These are phyloP conservation scores for Pollenia amentaria DNA, from an alignment of 2,888 invertebrate genomes.

Conservation along the genomic window DNA sequence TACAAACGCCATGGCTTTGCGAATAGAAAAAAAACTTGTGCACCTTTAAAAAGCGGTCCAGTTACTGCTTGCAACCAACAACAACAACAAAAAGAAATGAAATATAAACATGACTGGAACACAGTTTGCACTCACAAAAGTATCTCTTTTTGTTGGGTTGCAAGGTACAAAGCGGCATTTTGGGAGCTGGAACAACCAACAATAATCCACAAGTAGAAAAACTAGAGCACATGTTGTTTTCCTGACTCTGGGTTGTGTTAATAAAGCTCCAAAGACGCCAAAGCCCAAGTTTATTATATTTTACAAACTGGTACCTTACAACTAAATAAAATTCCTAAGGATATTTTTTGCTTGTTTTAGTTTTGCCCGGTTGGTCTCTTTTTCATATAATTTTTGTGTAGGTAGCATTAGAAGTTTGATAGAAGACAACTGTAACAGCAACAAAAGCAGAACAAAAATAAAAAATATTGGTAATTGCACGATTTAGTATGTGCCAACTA, in stretches of 20 bases:
- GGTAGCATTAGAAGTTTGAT: slow-evolving; percentile 73
- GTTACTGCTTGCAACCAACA: slow-evolving; percentile 35
- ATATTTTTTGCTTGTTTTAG: slow-evolving; percentile 42
- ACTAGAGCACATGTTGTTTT: slow-evolving; percentile 73
- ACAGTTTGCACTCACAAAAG: slow-evolving; percentile 36
- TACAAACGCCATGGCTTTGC: slow-evolving; percentile 56
- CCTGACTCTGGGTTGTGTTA: slow-evolving; percentile 46
- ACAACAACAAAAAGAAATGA: slow-evolving; percentile 19
- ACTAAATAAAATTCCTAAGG: slow-evolving; percentile 61
- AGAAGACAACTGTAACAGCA: slow-evolving; percentile 56
- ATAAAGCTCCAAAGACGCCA: slow-evolving; percentile 60
- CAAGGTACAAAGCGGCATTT: slow-evolving; percentile 63
- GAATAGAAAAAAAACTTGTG: slow-evolving; percentile 26
- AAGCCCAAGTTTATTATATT: slow-evolving; percentile 42
- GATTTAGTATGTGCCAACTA: slow-evolving; percentile 73
- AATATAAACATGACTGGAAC: slow-evolving; percentile 62
- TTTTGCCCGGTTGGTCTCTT: slow-evolving; percentile 28
- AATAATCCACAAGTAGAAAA: slow-evolving; percentile 46
- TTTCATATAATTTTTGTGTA: slow-evolving; percentile 53
- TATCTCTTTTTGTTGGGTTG: slow-evolving; percentile 7
- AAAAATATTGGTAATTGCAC: slow-evolving; percentile 72
- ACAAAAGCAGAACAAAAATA: slow-evolving; percentile 1
- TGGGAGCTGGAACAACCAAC: slow-evolving; percentile 33
- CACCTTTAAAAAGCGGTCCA: slow-evolving; percentile 58
- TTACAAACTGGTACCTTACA: slow-evolving; percentile 52